phyloP scores from a whole-genome alignment of 2,113 vertebrate genomes.

The Vulpes lagopus region DNA sequence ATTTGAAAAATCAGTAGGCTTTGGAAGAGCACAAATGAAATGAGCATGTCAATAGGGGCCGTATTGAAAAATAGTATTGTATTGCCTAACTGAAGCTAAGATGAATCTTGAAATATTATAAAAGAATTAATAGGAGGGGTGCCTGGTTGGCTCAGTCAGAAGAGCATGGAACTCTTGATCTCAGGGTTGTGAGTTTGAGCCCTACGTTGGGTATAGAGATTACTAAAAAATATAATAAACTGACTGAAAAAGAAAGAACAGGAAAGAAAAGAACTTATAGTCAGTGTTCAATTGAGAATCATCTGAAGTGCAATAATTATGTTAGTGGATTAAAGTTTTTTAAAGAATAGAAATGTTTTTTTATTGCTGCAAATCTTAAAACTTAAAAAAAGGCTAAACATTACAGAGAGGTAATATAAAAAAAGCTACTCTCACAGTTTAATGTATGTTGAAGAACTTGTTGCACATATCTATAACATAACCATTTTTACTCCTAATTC shows the following conservation, averaged over 20 bases:
- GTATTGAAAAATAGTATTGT: conserved; percentile 8
- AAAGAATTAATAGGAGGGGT: background rate
- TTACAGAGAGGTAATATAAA: conserved; percentile 24
- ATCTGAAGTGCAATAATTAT: background rate
- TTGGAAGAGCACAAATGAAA: conserved; percentile 15
- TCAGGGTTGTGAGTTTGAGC: background rate
- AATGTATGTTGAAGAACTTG: conserved; percentile 66
- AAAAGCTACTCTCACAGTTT: conserved; percentile 31
- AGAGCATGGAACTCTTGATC: background rate
- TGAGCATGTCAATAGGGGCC: background rate
- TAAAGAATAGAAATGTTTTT: conserved; percentile 15
- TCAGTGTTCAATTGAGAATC: background rate
- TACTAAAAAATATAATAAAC: background rate
- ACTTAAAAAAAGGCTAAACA: conserved; percentile 43
- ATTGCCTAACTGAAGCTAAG: background rate
- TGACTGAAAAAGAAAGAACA: background rate
- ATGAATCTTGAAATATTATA: background rate
- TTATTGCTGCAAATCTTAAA: conserved; percentile 10
- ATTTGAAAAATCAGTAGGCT: conserved; percentile 53
- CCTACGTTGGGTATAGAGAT: background rate
- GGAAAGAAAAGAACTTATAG: background rate
- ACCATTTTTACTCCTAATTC: conserved; percentile 52
- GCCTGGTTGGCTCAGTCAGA: background rate
- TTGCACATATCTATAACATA: background rate
- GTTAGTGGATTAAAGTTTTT: background rate